Evolutionary conservation across 2,797 vertebrate species (phyloP).

Genomic region (Brachymystax lenok): DNA sequence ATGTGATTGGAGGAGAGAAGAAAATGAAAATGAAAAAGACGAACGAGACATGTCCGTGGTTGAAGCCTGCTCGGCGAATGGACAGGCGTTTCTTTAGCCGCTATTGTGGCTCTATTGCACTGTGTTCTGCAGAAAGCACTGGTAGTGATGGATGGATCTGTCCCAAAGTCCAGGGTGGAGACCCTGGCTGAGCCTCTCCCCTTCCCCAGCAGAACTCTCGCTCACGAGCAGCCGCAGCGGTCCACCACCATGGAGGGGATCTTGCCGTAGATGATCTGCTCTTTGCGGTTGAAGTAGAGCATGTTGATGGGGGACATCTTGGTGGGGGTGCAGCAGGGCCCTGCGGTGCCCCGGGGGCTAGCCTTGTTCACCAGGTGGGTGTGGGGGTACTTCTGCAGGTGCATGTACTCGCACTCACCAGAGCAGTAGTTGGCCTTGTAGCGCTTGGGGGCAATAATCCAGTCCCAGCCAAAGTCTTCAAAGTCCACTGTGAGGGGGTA

Average conservation of each 20-base stretch:
- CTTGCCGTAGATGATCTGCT: conserved; percentile 97
- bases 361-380: conserved; percentile 95
- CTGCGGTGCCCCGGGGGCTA: conserved; percentile 89
- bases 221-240: conserved; percentile 95
- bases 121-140: conserved; percentile 81
- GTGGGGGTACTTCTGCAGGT: conserved; percentile 95
- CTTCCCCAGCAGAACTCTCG: conserved; percentile 10
- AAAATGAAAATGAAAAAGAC: conserved; percentile 40
- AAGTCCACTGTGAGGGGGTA: conserved; percentile 97
- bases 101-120: conserved; percentile 79
- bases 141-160: conserved; percentile 74
- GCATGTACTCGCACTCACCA: conserved; percentile 95
- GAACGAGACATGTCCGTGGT: conserved; percentile 38
- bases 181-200: conserved; percentile 35
- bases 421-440: conserved; percentile 98
- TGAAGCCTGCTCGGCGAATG: conserved; percentile 61
- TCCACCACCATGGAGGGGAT: conserved; percentile 98
- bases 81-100: conserved; percentile 60
- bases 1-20: conserved; percentile 57
- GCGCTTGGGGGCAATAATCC: conserved; percentile 97
- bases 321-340: conserved; percentile 95
- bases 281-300: conserved; percentile 94
- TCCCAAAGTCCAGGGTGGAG: conserved; percentile 64
- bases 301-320: conserved; percentile 99
- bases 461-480: conserved; percentile 95